Evolutionary conservation across 2,797 vertebrate species (phyloP), one percentile per base, ranked within the genome.

Genomic region (Centroberyx gerrardi): DNA sequence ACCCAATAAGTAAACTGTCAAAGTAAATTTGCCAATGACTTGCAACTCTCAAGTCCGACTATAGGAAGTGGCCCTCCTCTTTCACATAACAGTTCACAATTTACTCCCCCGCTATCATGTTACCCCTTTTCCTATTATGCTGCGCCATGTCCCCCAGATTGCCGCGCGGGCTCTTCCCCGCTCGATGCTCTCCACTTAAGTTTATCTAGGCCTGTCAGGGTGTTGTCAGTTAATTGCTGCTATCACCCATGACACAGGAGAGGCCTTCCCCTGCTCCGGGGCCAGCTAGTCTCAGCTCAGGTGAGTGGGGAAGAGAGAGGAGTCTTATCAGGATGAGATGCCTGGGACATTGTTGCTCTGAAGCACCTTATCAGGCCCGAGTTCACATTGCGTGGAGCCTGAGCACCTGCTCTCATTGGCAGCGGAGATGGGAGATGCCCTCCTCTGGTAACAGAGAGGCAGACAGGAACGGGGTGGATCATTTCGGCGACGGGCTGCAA

Each of bases 171-270:
- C 53, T 29, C 40, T 42, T 36, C 29, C 14, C 52, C 44, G 36
- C 46, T 52, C 12, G 31, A 66, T 38, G 54, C 31, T 68, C 33
- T 71, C 27, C 31, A 44, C 64, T 52, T n/a, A 49, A 28, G 79
- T 80, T 83, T 89, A 87, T 86, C 81, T 89, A 5, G 14, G 66
- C 61, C 76, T 73, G 69, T 87, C 83, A 87, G 79, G 76, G 78
- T 71, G 62, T 75, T 78, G n/a, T 72, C 64, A 51, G 68, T 79
- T 83, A 85, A 87, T 87, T 83, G 64, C 72, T 75, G 81, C 64
- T 42, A 17, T 74, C 62, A 60, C 76, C 78, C 42, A 5, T 80
- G 68, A 81, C 69, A 40, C 59, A 31, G 62, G 55, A 56, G 61
- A 77, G 67, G 53, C 46, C 74, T 63, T 38, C 51, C 33, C 38